A percentile compares a stretch with the other conserved stretches of the same genome.
phyloP scores from a whole-genome alignment of 2,113 vertebrate species.

The Colinus virginianus region DNA sequence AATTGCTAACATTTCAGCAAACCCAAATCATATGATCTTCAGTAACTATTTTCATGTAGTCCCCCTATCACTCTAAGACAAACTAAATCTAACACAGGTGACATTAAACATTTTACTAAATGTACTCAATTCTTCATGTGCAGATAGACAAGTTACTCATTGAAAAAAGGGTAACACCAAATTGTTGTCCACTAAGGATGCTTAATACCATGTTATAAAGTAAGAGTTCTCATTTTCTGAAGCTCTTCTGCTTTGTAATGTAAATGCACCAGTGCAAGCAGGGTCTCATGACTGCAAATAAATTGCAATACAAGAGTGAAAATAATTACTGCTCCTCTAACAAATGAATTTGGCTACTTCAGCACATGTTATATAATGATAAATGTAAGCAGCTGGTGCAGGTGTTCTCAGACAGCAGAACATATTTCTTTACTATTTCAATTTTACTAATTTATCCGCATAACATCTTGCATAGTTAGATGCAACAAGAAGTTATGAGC shows the following conservation, averaged over 20 bases:
- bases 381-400: slow-evolving; percentile 56
- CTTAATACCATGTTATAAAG: background rate
- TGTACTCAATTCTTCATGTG: background rate
- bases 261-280: slow-evolving; percentile 53
- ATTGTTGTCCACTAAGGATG: slow-evolving; percentile 23
- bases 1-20: background rate
- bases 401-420: slow-evolving; percentile 41
- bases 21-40: background rate
- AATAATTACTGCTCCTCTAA: slow-evolving; percentile 61
- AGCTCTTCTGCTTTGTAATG: slow-evolving; percentile 54
- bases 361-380: slow-evolving; percentile 33
- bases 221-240: slow-evolving; percentile 2
- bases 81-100: background rate
- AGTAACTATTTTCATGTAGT: background rate
- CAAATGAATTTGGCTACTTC: slow-evolving; percentile 41
- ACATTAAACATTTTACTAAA: background rate
- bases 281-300: slow-evolving; percentile 45
- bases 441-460: slow-evolving; percentile 1
- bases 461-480: background rate
- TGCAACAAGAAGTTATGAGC: background rate
- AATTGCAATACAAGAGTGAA: slow-evolving; percentile 54
- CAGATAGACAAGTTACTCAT: background rate
- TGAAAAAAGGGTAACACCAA: slow-evolving; percentile 10
- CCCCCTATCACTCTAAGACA: background rate
- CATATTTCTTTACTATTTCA: slow-evolving; percentile 7